These are phyloP conservation scores for Struthidea cinerea DNA, from an alignment of 2,113 vertebrate genomes.

Conservation along the genomic window DNA sequence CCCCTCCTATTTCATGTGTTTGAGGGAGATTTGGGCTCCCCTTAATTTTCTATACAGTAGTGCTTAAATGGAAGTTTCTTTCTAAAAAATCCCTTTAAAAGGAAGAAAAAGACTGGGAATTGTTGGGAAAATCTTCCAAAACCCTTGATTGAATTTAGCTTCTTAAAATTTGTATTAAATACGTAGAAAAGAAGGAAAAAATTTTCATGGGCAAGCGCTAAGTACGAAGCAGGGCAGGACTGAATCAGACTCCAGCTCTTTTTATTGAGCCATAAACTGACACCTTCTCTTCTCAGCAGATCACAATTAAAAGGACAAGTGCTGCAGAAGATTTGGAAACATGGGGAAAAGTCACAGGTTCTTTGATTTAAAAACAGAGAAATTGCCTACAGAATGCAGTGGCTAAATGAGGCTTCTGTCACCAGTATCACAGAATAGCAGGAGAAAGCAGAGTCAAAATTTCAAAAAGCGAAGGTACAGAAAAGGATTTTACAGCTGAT, in stretches of 20 bases:
- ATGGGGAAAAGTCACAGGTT: not conserved
- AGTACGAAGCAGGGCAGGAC: not conserved
- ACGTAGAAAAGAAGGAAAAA: not conserved
- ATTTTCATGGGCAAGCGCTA: not conserved
- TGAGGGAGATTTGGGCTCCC: not conserved
- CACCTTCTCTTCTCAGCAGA: not conserved
- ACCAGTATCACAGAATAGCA: not conserved
- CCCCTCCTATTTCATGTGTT: not conserved
- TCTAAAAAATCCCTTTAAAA: not conserved
- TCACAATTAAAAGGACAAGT: not conserved
- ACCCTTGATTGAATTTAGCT: fast-evolving
- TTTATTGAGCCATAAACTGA: not conserved
- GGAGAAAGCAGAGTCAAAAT: not conserved
- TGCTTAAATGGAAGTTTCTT: not conserved
- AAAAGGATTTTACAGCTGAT: not conserved
- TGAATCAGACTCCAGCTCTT: not conserved
- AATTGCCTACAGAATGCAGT: not conserved
- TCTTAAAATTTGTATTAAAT: not conserved
- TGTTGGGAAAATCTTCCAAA: not conserved
- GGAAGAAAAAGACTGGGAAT: not conserved
- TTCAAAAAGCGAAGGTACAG: not conserved
- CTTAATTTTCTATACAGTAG: not conserved
- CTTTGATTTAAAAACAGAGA: not conserved
- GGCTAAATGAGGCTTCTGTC: not conserved
- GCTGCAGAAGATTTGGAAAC: not conserved